Conservation (phyloP, 2,113 vertebrate species). For the Pionites leucogaster region DNA sequence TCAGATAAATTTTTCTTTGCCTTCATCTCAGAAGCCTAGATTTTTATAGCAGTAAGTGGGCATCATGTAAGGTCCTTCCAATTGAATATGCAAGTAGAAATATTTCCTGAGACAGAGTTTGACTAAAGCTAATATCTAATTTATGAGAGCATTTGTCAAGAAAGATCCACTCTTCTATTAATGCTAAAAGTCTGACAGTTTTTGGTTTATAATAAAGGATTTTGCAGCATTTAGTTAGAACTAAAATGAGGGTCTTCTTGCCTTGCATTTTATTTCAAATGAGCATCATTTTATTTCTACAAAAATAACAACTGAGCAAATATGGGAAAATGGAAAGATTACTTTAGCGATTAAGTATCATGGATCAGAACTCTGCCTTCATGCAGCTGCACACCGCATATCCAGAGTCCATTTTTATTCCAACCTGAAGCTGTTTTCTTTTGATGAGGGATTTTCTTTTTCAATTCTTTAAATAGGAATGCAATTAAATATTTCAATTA, state of each 20-base stretch:
- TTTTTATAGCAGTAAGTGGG: constrained; percentile 58
- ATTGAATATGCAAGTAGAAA: constrained; percentile 63
- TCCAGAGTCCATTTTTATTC: neutral
- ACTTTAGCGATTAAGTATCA: neutral
- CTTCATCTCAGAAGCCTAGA: neutral
- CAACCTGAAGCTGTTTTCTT: neutral
- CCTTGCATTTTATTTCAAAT: constrained; percentile 17
- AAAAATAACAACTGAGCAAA: constrained; percentile 37
- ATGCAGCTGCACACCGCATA: neutral
- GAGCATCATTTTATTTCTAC: neutral
- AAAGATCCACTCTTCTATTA: constrained; percentile 59
- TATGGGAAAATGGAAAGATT: neutral
- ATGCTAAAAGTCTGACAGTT: constrained; percentile 40
- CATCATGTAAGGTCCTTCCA: constrained; percentile 46
- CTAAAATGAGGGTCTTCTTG: constrained; percentile 7
- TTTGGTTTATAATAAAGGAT: constrained; percentile 28
- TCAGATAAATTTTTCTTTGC: constrained; percentile 53
- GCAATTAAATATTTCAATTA: neutral
- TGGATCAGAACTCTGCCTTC: neutral
- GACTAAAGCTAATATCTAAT: constrained; percentile 72
- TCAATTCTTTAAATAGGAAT: neutral
- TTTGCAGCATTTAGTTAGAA: constrained; percentile 8
- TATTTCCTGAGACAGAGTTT: constrained; percentile 69
- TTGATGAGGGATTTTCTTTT: neutral
- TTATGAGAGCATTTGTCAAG: constrained; percentile 72